Base-by-base conservation (phyloP, 2,888 invertebrate species). In the Drosophila austrosaltans region DNA sequence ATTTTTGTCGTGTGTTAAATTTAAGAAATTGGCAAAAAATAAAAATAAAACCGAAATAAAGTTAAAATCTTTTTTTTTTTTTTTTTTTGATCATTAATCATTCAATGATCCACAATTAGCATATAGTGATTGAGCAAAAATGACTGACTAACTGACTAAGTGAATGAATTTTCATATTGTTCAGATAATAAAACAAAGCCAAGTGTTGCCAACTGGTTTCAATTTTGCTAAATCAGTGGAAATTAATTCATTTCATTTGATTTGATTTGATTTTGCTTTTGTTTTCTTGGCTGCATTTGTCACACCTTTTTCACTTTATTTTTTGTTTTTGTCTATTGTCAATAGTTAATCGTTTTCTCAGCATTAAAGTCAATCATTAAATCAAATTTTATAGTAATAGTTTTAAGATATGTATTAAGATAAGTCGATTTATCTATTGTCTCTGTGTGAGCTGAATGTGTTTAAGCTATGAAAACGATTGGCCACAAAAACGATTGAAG, bases 31-130 rank as follows among this genome's bases (percentile, higher is more conserved):
- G 72, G 66, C 78, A 79, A 61, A 40, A 22, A 36, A 39, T 22
- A 7, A n/a, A 69, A 44, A 44, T 20, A 8, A 22, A 20, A 48
- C 3, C 8, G 22, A 48, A 48, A 48, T 48, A 7, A 44, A 16
- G 36, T 36, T 36, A 36, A 36, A 36, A 36, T 36, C 10, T 10
- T 36, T 36, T 8, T 36, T 10, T 22, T 16, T 16, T 16, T 16
- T 16, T 16, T 8, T 59, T 81, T 81, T 86, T 81, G 86, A 83
- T 83, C 87, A 83, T 66, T 66, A 25, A 63, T 62, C 32, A 48
- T 48, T 48, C 25, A 22, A 48, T 48, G 48, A 40, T 40, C n/a
- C n/a, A 40, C n/a, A n/a, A 40, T 40, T 40, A 40, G 40, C 40
- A 40, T 40, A 40, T 40, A 40, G 12, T 40, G 36, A 8, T 36